Evolutionary conservation across 2,888 invertebrate genomes (phyloP).

Genomic region (Lasiommata megera): DNA sequence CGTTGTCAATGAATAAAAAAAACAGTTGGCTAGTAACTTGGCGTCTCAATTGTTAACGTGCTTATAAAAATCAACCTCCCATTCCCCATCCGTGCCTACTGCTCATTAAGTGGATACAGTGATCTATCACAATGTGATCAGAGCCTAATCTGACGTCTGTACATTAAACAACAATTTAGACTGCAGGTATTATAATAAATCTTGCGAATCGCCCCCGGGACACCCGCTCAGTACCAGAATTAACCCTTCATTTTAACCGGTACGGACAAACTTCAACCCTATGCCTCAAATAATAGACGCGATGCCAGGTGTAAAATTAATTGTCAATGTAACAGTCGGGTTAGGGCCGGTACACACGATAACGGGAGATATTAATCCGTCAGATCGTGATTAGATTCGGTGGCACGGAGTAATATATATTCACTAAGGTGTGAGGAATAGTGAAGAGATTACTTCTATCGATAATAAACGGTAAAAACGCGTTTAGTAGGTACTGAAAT

Average conservation of each 20-base stretch:
- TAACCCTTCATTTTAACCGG: background rate
- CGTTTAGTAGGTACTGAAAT: no score
- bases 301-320: slow-evolving; percentile 29
- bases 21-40: no score
- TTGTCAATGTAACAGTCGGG: slow-evolving; percentile 56
- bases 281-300: slow-evolving; percentile 31
- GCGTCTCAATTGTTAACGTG: background rate
- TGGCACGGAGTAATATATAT: slow-evolving; percentile 77
- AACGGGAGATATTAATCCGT: slow-evolving; percentile 75
- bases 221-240: slow-evolving; percentile 48
- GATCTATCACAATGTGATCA: slow-evolving; percentile 37
- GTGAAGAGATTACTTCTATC: slow-evolving; percentile 33
- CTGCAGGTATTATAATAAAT: slow-evolving; percentile 75
- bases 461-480: no score
- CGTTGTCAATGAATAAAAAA: no score
- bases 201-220: slow-evolving; percentile 59
- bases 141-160: slow-evolving; percentile 55
- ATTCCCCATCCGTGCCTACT: background rate
- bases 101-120: slow-evolving; percentile 26
- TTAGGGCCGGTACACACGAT: slow-evolving; percentile 57
- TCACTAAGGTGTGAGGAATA: slow-evolving; percentile 63
- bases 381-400: slow-evolving; percentile 79
- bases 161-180: slow-evolving; percentile 71
- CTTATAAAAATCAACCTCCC: slow-evolving; percentile 11
- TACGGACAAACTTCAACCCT: slow-evolving; percentile 35